Evolutionary conservation across 2,113 vertebrate genomes (phyloP), one percentile per base, ranked within the genome.

Genomic region (Xerus inauris): DNA sequence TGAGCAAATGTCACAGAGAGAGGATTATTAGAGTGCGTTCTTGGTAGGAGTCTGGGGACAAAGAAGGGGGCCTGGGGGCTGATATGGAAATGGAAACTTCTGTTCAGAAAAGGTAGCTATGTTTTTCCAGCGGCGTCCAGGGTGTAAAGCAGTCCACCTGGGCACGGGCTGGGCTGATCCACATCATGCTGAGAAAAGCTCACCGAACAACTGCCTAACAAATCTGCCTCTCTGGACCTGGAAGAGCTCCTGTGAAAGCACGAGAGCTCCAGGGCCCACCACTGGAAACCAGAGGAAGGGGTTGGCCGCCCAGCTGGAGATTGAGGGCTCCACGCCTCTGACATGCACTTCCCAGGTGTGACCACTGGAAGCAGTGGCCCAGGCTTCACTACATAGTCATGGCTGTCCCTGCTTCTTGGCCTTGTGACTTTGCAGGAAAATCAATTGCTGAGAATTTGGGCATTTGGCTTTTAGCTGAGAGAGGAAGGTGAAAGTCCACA

Each of bases 51-150:
- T n/a, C 10, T 26, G n/a, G 51, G 51, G 30, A 30, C 69, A 57
- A 30, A 42, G 26, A 10, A 30, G 35, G 57, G 35, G 6, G n/a
- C n/a, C 1, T 17, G 8, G 35, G 3, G 3, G 8, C 11, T 9
- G 1, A 26, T 3, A 5, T 0, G 5, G 64, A 64, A 38, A 47
- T 0, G 1, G 20, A 6, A 54, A 22, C 45, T 42, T 38, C 3
- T 9, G n/a, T 22, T 65, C 40, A 8, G 76, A 35, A 54, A 59
- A 72, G 45, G 5, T 0, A 47, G 54, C 20, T 19, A n/a, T 24
- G 19, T 24, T 76, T 30, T 35, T 7, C 1, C 3, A 28, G 1
- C 24, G 5, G 49, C 5, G 3, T 32, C 6, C 19, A 22, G 26
- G 2, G 9, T 9, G 11, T 49, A 28, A 12, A 12, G 42, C 40